phyloP scores from a whole-genome alignment of 1,140 invertebrate genomes.

The Patella vulgata region DNA sequence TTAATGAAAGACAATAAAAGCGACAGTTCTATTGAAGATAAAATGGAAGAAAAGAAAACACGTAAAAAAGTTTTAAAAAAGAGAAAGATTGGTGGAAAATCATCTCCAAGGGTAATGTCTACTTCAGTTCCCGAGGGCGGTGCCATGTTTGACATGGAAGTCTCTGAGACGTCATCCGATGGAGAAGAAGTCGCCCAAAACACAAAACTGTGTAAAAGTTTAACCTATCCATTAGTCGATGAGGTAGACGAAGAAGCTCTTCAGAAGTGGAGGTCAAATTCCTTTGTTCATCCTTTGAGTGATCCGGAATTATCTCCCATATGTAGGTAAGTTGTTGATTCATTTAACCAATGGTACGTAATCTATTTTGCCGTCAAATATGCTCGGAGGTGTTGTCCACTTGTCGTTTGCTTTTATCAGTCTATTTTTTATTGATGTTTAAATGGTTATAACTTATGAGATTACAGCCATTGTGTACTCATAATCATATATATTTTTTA shows the following conservation, averaged over 20 bases:
- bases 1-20: slow-evolving; percentile 21
- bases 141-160: slow-evolving; percentile 71
- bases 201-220: slow-evolving; percentile 67
- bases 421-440: no score
- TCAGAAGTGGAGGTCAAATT: slow-evolving; percentile 17
- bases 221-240: slow-evolving; percentile 41
- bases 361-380: no score
- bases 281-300: slow-evolving; percentile 84
- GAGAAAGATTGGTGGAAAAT: slow-evolving; percentile 26
- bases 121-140: slow-evolving; percentile 39
- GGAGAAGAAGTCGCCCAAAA: slow-evolving; percentile 37
- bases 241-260: not conserved
- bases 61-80: slow-evolving; percentile 43
- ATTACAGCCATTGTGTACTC: no score
- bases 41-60: slow-evolving; percentile 36
- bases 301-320: slow-evolving; percentile 84
- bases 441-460: no score
- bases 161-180: slow-evolving; percentile 69
- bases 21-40: slow-evolving; percentile 31
- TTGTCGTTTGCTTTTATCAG: no score
- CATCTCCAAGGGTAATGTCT: slow-evolving; percentile 18
- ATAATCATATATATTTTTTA: no score
- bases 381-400: no score
- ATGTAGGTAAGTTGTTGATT: slow-evolving; percentile 70
- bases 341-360: not conserved